Evolutionary conservation across 1,140 invertebrate species (phyloP), one percentile per base, ranked within the genome.

Genomic region (Nomia melanderi): DNA sequence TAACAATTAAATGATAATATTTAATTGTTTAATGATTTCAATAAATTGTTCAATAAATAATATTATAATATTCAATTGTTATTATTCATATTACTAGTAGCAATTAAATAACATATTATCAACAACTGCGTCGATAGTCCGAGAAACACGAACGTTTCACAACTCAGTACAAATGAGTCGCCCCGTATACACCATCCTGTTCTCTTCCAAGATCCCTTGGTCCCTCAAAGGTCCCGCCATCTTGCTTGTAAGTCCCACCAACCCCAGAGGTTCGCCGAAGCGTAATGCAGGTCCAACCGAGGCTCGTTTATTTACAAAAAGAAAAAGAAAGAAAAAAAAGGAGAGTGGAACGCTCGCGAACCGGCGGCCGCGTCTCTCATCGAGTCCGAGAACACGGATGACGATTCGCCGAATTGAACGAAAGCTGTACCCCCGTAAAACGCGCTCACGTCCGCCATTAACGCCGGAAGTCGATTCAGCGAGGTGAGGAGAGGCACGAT

Each of bases 251-350:
- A 44, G 41, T n/a, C 41, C 41, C 41, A 14, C 54, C 4, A 25
- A 36, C n/a, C 36, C 29, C 59, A 17, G 59, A 53, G 59, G 39
- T 47, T 54, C 53, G 57, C 23, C 44, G 39, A 56, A 60, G 17
- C 63, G 67, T 63, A 25, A 41, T 41, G 59, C 12, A 66, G 44
- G 33, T 71, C 64, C 71, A 70, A 60, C 66, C 59, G 72, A 60
- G 66, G 63, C 81, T 83, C 73, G 79, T 85, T 87, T 87, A 87
- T 86, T 86, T 87, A 85, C 86, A 87, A 85, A 85, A 83, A 87
- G 83, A 76, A 67, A 87, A 85, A 85, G 83, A 87, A 85, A 76
- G 71, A 87, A 85, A 17, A 44, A 85, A 87, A 85, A 81, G n/a
- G n/a, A n/a, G n/a, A n/a, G n/a, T 86, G 54, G 85, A 87, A 31